Base-by-base conservation (phyloP, 92 coral and sea anemone species). In the Desmophyllum pertusum region DNA sequence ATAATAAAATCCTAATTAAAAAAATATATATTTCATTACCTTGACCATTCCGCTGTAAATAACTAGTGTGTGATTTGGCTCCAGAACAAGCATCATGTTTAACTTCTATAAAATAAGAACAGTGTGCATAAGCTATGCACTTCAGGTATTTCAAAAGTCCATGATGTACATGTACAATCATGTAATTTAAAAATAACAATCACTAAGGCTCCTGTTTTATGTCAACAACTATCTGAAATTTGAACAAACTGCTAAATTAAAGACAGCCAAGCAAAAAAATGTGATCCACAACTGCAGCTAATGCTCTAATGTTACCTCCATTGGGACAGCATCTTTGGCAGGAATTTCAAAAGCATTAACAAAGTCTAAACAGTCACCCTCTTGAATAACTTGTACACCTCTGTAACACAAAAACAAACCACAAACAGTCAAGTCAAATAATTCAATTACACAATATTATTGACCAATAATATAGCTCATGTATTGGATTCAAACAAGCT, bases 61-160 rank as follows among this genome's bases (percentile, higher is more conserved):
- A 38, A 85, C 80, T 7, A 96, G 89, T 11, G 84, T 69, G 50
- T 78, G 67, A 45, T 92, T 94, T 65, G 91, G 87, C 66, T 86
- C 95, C 65, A 96, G 92, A 29, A 96, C 93, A 59, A 96, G 93
- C 91, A 96, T 91, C 95, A 96, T 90, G 59, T 93, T 91, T 37
- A 94, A 79, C n/a, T 85, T 86, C 98, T 96, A 50, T 17, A 39
- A 19, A 68, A 27, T 40, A 61, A 9, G 40, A 53, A 76, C 6
- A 10, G 8, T 42, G 11, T 25, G 4, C 62, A 53, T 53, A 23
- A 23, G 9, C 5, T 46, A 14, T 11, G 17, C 52, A 55, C 27
- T 0, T 55, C 62, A 55, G 25, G 23, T 18, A 55, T 55, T 55
- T 55, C 9, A 55, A 23, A 55, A 55, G 8, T 46, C 15, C 52